Conservation (phyloP, 2,888 invertebrate genomes). For the Diadromus collaris region DNA sequence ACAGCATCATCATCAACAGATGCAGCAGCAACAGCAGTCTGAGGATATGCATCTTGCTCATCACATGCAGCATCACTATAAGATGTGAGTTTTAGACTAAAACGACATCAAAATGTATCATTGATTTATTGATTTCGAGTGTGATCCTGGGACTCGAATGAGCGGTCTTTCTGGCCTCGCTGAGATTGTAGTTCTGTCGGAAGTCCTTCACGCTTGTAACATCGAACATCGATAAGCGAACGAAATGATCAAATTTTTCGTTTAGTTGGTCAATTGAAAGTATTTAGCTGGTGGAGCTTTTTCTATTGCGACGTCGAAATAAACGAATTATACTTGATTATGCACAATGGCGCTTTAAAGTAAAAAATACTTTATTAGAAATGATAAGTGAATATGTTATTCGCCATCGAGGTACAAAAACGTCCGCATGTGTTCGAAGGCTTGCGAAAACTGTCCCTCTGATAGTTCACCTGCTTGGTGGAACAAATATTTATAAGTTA, state of each 20-base stretch:
- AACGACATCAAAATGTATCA: neutral
- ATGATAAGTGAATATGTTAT: too few species aligned
- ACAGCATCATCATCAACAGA: conserved; percentile 68
- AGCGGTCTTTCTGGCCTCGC: neutral
- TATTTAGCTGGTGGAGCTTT: too few species aligned
- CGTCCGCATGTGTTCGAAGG: too few species aligned
- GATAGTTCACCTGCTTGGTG: too few species aligned
- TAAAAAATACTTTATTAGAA: too few species aligned
- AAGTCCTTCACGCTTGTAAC: neutral
- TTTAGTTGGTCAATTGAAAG: neutral
- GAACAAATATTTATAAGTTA: too few species aligned
- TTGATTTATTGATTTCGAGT: neutral
- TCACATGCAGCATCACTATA: conserved; percentile 79
- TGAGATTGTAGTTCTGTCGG: neutral
- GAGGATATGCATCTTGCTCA: conserved; percentile 77
- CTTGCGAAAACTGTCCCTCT: too few species aligned
- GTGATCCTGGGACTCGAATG: neutral
- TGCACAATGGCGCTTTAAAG: too few species aligned
- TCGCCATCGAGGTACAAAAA: too few species aligned
- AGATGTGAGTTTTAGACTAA: conserved; percentile 76
- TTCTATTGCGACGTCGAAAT: too few species aligned
- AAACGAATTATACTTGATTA: too few species aligned
- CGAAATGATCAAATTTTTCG: neutral
- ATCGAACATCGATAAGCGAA: neutral
- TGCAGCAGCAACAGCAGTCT: conserved; percentile 73